These are phyloP conservation scores for Oxyruncus cristatus DNA, from an alignment of 2,113 vertebrate genomes.

Conservation along the genomic window DNA sequence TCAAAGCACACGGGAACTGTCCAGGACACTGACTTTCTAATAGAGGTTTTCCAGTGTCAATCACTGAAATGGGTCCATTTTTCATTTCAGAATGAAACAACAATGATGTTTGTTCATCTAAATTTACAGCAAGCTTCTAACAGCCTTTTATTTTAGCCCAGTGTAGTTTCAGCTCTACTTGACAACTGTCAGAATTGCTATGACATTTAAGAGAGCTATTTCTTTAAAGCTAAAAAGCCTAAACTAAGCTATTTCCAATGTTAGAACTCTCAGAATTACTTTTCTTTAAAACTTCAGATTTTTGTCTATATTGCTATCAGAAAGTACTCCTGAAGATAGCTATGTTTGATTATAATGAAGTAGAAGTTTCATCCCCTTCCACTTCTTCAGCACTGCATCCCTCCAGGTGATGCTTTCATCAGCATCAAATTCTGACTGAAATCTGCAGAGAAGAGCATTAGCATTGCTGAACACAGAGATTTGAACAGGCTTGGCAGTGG, in stretches of 20 bases:
- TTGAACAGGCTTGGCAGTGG: neutral
- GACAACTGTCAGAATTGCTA: neutral
- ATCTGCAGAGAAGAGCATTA: neutral
- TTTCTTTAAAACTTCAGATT: neutral
- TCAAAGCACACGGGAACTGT: neutral
- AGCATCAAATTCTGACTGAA: neutral
- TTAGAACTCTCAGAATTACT: neutral
- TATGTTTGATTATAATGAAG: conserved; percentile 1
- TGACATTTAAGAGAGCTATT: neutral
- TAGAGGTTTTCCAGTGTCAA: neutral
- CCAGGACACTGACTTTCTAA: neutral
- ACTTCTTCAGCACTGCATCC: neutral
- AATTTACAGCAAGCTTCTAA: neutral
- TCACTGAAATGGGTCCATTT: neutral
- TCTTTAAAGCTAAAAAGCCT: neutral
- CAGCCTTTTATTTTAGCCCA: neutral
- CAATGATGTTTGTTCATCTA: neutral
- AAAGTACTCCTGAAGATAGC: neutral
- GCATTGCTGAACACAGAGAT: neutral
- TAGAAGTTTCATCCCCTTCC: neutral
- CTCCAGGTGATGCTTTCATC: conserved; percentile 31
- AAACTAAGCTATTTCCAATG: neutral
- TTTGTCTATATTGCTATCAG: neutral
- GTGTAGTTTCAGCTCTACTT: neutral
- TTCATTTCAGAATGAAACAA: neutral